Evolutionary conservation across 2,113 vertebrate genomes (phyloP), one percentile per base, ranked within the genome.

Genomic region (Illadopsis cleaveri): DNA sequence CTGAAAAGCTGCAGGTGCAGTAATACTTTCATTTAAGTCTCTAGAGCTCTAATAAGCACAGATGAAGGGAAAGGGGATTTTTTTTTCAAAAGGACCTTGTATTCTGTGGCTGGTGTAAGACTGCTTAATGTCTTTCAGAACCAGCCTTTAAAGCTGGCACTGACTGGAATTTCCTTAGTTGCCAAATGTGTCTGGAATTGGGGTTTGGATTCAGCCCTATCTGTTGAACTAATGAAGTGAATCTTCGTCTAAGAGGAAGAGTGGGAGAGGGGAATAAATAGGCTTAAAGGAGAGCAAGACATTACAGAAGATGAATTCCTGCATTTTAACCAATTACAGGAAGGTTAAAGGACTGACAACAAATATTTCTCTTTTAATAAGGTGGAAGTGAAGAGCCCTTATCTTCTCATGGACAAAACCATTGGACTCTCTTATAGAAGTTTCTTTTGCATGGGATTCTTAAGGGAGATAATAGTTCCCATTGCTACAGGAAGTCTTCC

Each of bases 1-100:
- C 51, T 73, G 89, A 65, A 89, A 88, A 88, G 87, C 91, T 96
- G 78, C 85, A 93, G 87, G 84, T 94, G 92, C 85, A 58, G 60
- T 40, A 80, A 40, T 77, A 80, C 82, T 90, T 94, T 95, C 71
- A 91, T 97, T 94, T 88, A 62, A 82, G 84, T 83, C 50, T 86
- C 56, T 71, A 81, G 42, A 90, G 79, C 82, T 80, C 79, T 96
- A 94, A 93, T 86, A 96, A 94, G 79, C 48, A 76, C 37, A 94
- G 89, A 89, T 76, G 64, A 94, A 96, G 75, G 35, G 62, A 93
- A 95, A 86, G 21, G 47, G 64, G 19, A 33, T 53, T 92, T 93
- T 91, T 91, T 92, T 72, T 48, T 42, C 23, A 71, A 85, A 91
- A 91, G 58, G 51, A 80, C 35, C 71, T 91, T 80, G 45, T 84